Evolutionary conservation across 2,797 vertebrate species (phyloP), one percentile per base, ranked within the genome.

Genomic region (Petrocephalus sullivani): DNA sequence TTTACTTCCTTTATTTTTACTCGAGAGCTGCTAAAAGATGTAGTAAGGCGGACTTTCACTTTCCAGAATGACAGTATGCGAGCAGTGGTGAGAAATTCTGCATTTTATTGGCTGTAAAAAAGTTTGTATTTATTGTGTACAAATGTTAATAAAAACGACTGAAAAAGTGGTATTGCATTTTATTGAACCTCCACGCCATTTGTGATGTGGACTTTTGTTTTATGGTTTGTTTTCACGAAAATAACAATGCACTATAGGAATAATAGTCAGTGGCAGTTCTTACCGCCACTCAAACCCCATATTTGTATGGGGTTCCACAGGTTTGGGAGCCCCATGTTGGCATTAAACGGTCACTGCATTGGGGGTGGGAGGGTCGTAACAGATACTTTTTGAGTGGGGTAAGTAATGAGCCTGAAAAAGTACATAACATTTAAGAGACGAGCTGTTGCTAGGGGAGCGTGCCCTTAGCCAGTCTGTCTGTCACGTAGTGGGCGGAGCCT

Each of bases 91-190:
- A 95, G 92, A 93, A 83, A 83, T 94, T 95, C 94, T 96, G 96
- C 97, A 97, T 97, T 97, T 96, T 96, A 97, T 96, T 96, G 97
- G 96, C 97, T 98, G 97, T 98, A 98, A 97, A 97, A 97, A 97
- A 97, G 95, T 99, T 98, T 99, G 98, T 99, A 99, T 99, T 99
- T 99, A 99, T 99, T 99, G 97, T 99, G 97, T 99, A 99, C 96
- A 98, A 98, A 98, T 97, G 97, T 99, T 98, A 97, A 99, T 97
- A 97, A 98, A 98, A 96, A 33, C 64, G 87, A 87, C 64, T 41
- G 75, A n/a, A 89, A 86, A 78, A 10, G 6, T 28, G 56, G 6
- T 12, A 19, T 67, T 85, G 78, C 9, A 3, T 46, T 83, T 54
- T 51, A 21, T 49, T 82, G 6, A 53, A n/a, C 10, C 78, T 82